Conservation (phyloP, 2,113 vertebrate genomes). For the Tretioscincus oriximinensis region DNA sequence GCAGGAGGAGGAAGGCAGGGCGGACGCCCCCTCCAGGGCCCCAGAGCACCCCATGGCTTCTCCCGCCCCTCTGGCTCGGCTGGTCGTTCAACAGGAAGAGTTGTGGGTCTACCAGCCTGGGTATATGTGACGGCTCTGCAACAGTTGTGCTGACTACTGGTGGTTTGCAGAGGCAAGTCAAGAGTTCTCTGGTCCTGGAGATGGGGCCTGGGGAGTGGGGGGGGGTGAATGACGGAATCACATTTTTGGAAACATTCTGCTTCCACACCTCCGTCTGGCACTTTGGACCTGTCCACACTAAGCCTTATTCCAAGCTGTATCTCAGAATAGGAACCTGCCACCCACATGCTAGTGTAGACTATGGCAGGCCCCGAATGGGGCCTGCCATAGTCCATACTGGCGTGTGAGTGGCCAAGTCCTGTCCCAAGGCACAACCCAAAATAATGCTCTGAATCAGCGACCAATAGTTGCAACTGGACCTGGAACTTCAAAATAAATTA, state of each 20-base stretch:
- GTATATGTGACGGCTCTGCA: slow-evolving; percentile 50
- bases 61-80: background rate
- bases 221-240: slow-evolving; percentile 11
- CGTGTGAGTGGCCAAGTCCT: too few relatives aligned
- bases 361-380: too few relatives aligned
- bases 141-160: slow-evolving; percentile 61
- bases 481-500: slow-evolving; percentile 23
- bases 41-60: background rate
- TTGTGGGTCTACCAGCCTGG: background rate
- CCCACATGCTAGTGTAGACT: too few relatives aligned
- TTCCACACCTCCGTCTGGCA: background rate
- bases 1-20: background rate
- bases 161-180: slow-evolving; percentile 8
- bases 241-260: slow-evolving; percentile 7
- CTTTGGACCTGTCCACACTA: background rate
- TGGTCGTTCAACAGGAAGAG: background rate
- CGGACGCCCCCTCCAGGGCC: background rate
- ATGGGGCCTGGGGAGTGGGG: too few relatives aligned
- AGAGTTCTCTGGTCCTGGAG: background rate
- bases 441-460: background rate
- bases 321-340: too few relatives aligned
- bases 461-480: slow-evolving; percentile 9
- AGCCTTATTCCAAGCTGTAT: too few relatives aligned
- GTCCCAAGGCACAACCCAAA: too few relatives aligned
- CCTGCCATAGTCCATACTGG: too few relatives aligned